These are phyloP conservation scores for Sylvietta virens DNA, from an alignment of 2,113 vertebrate species.

Conservation along the genomic window DNA sequence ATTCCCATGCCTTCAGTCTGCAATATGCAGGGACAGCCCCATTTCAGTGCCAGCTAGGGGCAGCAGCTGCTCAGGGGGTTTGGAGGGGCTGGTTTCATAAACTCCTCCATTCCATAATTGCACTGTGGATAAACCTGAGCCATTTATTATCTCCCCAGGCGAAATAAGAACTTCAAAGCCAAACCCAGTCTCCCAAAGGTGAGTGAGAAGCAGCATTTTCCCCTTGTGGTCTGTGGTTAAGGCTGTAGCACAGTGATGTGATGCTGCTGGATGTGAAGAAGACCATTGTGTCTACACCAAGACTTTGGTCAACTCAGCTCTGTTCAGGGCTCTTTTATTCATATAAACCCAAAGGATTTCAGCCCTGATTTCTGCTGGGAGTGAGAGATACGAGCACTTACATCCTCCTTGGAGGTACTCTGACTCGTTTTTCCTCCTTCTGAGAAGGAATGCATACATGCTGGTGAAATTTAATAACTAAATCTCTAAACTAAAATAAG, in stretches of 20 bases:
- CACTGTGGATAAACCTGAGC: background rate
- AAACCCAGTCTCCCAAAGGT: conserved; percentile 94
- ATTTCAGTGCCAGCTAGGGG: background rate
- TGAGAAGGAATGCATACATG: accelerated
- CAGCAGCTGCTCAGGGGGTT: background rate
- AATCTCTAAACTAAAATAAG: background rate
- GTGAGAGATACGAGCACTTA: background rate
- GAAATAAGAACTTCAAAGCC: conserved; percentile 91
- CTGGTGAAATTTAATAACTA: background rate
- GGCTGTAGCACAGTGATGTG: background rate
- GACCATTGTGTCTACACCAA: background rate
- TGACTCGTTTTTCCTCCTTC: background rate
- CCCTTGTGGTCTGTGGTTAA: background rate
- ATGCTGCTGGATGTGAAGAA: background rate
- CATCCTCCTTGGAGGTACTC: background rate
- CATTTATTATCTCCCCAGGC: conserved; percentile 73
- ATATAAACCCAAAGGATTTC: background rate
- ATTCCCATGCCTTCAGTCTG: background rate
- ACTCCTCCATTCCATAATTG: background rate
- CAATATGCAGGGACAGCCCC: background rate
- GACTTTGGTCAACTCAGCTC: background rate
- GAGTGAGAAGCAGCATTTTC: background rate
- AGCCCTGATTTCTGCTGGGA: background rate
- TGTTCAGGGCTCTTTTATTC: background rate
- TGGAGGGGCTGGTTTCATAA: background rate